Conservation (phyloP, 2,888 invertebrate genomes). For the Dolomedes plantarius region DNA sequence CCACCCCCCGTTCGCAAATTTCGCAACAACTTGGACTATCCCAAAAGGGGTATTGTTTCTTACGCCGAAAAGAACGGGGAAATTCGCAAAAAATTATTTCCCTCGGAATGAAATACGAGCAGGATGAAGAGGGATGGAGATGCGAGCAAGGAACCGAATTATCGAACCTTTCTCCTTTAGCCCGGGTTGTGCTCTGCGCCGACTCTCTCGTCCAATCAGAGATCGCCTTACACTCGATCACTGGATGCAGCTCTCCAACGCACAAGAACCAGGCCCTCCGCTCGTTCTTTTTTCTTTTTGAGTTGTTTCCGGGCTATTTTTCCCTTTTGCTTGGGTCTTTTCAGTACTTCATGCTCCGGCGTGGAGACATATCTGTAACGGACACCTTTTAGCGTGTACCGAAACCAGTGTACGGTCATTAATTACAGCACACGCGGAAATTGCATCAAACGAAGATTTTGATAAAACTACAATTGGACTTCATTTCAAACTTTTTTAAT, state of each 20-base stretch:
- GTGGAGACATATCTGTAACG: too few relatives aligned
- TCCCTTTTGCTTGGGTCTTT: background rate
- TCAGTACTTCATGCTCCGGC: background rate
- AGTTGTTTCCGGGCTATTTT: conserved; percentile 11
- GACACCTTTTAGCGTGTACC: too few relatives aligned
- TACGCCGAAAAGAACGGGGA: background rate
- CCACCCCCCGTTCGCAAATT: background rate
- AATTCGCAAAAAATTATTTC: background rate
- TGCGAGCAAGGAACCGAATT: background rate
- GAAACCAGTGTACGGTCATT: too few relatives aligned
- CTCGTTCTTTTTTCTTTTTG: background rate
- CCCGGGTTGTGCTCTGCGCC: conserved; percentile 46
- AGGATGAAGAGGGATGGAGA: background rate
- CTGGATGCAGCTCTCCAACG: conserved; percentile 41
- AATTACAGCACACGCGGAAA: too few relatives aligned
- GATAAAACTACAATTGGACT: too few relatives aligned
- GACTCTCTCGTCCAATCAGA: conserved; percentile 62
- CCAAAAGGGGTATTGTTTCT: background rate
- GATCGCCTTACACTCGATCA: conserved; percentile 55
- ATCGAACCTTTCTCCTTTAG: conserved; percentile 27
- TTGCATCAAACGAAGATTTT: too few relatives aligned
- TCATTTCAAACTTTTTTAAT: too few relatives aligned
- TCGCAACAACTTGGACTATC: background rate
- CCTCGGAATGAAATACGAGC: background rate
- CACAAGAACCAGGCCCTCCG: background rate